Evolutionary conservation across 2,888 invertebrate genomes (phyloP).

Genomic region (Catocala sponsa): DNA sequence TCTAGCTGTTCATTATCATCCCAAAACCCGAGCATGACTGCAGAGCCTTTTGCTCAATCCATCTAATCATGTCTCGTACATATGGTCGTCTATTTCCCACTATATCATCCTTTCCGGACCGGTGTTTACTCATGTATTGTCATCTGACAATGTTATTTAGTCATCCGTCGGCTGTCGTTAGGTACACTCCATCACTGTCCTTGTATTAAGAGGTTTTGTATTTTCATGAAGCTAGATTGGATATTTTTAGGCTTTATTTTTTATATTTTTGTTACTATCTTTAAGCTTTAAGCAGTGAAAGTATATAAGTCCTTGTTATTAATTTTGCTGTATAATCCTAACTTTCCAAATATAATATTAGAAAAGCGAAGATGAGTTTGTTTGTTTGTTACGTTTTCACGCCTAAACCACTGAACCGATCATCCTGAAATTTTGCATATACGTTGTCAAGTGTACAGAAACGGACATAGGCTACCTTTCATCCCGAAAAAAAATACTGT

Average conservation of each 20-base stretch:
- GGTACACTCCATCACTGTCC: slow-evolving; percentile 34
- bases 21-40: background rate
- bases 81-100: background rate
- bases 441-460: no score
- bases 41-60: slow-evolving; percentile 3
- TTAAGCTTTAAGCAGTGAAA: no score
- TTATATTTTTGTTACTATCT: no score
- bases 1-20: slow-evolving; percentile 1
- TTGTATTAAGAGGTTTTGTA: slow-evolving; percentile 19
- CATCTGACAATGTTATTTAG: slow-evolving; percentile 38
- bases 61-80: slow-evolving; percentile 10
- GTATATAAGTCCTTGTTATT: no score
- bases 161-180: slow-evolving; percentile 20
- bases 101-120: slow-evolving; percentile 10
- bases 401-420: no score
- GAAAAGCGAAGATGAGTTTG: no score
- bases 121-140: slow-evolving; percentile 34
- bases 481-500: no score
- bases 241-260: background rate
- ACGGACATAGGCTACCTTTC: no score
- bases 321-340: no score
- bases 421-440: no score
- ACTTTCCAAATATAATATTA: no score
- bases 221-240: background rate
- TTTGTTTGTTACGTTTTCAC: no score